phyloP scores from a whole-genome alignment of 2,113 vertebrate genomes.

The Spea multiplicata region DNA sequence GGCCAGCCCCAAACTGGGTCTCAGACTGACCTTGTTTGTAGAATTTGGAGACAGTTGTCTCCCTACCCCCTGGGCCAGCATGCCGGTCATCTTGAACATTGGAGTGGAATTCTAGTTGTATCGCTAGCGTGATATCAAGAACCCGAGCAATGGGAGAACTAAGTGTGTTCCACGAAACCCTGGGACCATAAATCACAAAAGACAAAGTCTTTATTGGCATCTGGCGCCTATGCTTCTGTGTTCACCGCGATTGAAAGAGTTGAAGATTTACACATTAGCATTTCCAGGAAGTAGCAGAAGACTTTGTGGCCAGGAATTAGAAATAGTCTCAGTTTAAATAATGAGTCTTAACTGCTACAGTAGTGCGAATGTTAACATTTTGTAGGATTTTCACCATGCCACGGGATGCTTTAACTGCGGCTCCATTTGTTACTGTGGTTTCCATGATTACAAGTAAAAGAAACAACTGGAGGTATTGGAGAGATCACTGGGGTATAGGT shows the following conservation, averaged over 20 bases:
- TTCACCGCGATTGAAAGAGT: neutral
- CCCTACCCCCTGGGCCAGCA: no score
- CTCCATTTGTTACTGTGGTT: conserved; percentile 6
- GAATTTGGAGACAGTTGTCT: no score
- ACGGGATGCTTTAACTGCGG: neutral
- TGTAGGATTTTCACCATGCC: neutral
- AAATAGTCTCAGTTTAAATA: no score
- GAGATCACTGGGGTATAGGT: conserved; percentile 6
- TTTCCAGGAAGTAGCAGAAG: neutral
- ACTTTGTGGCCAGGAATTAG: no score
- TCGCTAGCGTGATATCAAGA: no score
- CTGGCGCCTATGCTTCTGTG: neutral
- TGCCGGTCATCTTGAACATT: no score
- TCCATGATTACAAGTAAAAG: conserved; percentile 10
- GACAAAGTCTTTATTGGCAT: neutral
- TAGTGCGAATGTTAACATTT: neutral
- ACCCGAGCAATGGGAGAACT: no score
- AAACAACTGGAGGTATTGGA: conserved; percentile 20
- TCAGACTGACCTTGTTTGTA: no score
- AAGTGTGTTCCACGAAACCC: no score
- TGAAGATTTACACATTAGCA: neutral
- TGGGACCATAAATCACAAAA: neutral
- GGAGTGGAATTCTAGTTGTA: no score
- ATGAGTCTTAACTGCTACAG: neutral
- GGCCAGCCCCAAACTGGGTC: no score